Evolutionary conservation across 2,888 invertebrate genomes (phyloP).

Genomic region (Myopa tessellatipennis): DNA sequence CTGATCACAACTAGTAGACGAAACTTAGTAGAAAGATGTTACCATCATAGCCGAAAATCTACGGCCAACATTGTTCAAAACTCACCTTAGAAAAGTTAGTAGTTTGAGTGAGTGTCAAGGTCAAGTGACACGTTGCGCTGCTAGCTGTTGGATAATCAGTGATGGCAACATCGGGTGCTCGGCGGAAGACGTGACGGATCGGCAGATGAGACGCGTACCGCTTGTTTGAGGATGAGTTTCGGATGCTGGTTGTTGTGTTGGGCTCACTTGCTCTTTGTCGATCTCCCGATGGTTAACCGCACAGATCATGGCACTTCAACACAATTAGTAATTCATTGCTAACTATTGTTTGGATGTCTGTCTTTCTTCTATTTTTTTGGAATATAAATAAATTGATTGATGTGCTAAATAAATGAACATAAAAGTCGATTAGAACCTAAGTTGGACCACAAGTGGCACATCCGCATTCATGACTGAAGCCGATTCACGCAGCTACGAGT

Average conservation of each 20-base stretch:
- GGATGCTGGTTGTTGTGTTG: too few relatives aligned
- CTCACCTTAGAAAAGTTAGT: slow-evolving; percentile 47
- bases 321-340: slow-evolving; percentile 27
- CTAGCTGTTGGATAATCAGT: not conserved
- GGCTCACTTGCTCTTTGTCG: too few relatives aligned
- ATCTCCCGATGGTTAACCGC: too few relatives aligned
- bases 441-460: not conserved
- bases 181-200: not conserved
- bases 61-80: slow-evolving; percentile 8
- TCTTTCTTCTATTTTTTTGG: not conserved
- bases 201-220: not conserved
- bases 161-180: not conserved
- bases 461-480: not conserved
- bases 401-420: too few relatives aligned
- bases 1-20: slow-evolving; percentile 57
- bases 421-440: too few relatives aligned
- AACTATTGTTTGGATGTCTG: slow-evolving; percentile 15
- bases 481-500: too few relatives aligned
- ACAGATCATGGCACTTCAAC: not conserved
- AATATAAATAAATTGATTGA: too few relatives aligned
- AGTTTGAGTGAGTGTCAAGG: slow-evolving; percentile 66
- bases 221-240: too few relatives aligned
- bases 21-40: slow-evolving; percentile 64
- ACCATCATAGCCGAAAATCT: slow-evolving; percentile 39
- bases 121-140: slow-evolving; percentile 50